Base-by-base conservation (phyloP, 2,888 invertebrate species). In the Encarsia formosa region DNA sequence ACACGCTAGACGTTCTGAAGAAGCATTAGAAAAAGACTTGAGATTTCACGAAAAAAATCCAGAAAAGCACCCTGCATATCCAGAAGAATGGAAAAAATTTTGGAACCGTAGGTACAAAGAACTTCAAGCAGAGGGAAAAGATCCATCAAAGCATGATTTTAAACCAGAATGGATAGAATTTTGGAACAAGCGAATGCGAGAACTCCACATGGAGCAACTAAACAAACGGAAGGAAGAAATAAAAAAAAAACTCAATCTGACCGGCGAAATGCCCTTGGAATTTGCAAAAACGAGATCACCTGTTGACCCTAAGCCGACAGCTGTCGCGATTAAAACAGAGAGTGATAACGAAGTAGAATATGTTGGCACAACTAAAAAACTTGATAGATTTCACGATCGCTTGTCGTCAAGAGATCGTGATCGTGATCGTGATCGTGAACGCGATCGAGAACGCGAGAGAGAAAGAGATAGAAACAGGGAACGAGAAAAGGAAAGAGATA, bases 1-100 rank as follows among this genome's bases (percentile, higher is more conserved):
- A 23, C 70, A 71, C 43, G 68, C 73, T n/a, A 65, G 69, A 56
- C 75, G 78, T 0, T 66, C 72, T 13, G 75, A 82, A 59, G 81
- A 79, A 29, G 77, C 83, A 11, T 77, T 86, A 44, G 81, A 82
- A 47, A 83, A 85, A 57, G 78, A 81, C 1, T 76, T 87, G 5
- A 83, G 85, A 48, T 86, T 86, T 56, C 87, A 88, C 67, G 87
- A 90, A 67, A 86, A 87, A 66, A 87, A 88, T 66, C 92, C 92
- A 0, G 91, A 92, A 68, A 91, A 89, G 61, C 91, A 92, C 75
- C 91, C 91, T 0, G 79, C 86, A 3, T 92, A 92, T 70, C 87
- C 88, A 0, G 88, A 89, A 40, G 92, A 92, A 68, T 92, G 92
- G 92, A 91, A 91, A 67, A 85, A 84, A 67, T 91, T 91, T 70